phyloP scores from a whole-genome alignment of 2,888 invertebrate genomes.

The Leptinotarsa peninsularis region DNA sequence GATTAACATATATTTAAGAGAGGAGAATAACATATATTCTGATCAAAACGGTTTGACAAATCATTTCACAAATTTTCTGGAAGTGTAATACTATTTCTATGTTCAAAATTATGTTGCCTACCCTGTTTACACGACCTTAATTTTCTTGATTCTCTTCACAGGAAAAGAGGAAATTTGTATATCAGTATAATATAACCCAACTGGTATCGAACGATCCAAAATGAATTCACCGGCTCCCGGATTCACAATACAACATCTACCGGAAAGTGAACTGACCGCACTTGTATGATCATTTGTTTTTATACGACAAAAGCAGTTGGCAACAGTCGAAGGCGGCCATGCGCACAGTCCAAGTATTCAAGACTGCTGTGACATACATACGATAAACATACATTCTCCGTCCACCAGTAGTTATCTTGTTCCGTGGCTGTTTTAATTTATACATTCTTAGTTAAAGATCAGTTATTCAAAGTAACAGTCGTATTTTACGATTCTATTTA shows the following conservation, averaged over 20 bases:
- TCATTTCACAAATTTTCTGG: no score
- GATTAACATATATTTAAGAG: no score
- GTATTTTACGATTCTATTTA: neutral
- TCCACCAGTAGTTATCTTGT: constrained; percentile 40
- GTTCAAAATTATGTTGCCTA: no score
- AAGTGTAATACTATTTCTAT: no score
- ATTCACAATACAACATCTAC: constrained; percentile 46
- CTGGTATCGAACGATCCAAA: neutral
- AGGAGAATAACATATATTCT: no score
- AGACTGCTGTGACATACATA: constrained; percentile 67
- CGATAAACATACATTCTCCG: constrained; percentile 52
- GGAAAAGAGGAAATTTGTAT: neutral
- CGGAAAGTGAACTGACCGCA: constrained; percentile 42
- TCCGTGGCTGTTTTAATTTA: neutral
- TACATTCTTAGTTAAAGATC: neutral
- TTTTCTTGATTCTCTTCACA: neutral
- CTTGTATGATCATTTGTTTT: constrained; percentile 24
- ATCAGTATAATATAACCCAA: neutral
- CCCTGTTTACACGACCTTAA: no score
- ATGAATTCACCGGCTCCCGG: neutral
- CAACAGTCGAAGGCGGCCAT: constrained; percentile 66
- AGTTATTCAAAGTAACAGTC: neutral
- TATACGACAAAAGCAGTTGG: constrained; percentile 58
- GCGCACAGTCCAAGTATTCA: constrained; percentile 73
- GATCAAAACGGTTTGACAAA: no score